Evolutionary conservation across 2,888 invertebrate species (phyloP), one percentile per base, ranked within the genome.

Genomic region (Pyrochroa serraticornis): DNA sequence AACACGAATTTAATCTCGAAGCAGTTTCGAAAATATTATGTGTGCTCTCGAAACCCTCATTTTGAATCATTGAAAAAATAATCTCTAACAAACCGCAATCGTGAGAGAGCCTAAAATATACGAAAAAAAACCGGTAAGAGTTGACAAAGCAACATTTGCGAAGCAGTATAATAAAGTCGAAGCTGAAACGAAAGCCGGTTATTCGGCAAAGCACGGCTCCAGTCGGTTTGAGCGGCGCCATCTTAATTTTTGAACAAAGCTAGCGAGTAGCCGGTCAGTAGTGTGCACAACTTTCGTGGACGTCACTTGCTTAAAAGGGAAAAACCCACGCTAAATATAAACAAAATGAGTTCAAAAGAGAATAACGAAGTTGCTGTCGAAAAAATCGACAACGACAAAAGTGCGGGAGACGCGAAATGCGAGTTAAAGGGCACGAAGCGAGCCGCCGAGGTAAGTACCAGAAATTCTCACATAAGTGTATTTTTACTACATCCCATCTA

Each of bases 331-430:
- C 53, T 52, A 43, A 73, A 75, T 68, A 75, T 71, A 79, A 75
- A 75, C 77, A 81, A 83, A 84, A 90, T 90, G 90, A 90, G 90
- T 85, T 85, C 89, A 82, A 89, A 88, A 83, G 91, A 91, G 83
- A 91, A 90, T 83, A 91, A 90, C 84, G 91, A 92, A 83, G 91
- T 91, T 82, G 90, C 90, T 75, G 90, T 91, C 71, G 91, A 91
- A 83, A 91, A 91, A 86, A 84, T 86, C 77, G 91, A 90, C 78
- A 85, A 83, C 80, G 91, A 91, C 77, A 90, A 91, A 83, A 85
- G 85, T 77, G 82, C 85, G 69, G 79, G 76, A 60, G 90, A 91
- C 79, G 85, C 88, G 55, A 91, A 91, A 84, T 88, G 89, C 82
- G 91, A 91, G 79, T 83, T 91, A 78, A 92, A 92, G 84, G 92